These are phyloP conservation scores for Colaptes auratus DNA, from an alignment of 2,113 vertebrate genomes.

Conservation along the genomic window DNA sequence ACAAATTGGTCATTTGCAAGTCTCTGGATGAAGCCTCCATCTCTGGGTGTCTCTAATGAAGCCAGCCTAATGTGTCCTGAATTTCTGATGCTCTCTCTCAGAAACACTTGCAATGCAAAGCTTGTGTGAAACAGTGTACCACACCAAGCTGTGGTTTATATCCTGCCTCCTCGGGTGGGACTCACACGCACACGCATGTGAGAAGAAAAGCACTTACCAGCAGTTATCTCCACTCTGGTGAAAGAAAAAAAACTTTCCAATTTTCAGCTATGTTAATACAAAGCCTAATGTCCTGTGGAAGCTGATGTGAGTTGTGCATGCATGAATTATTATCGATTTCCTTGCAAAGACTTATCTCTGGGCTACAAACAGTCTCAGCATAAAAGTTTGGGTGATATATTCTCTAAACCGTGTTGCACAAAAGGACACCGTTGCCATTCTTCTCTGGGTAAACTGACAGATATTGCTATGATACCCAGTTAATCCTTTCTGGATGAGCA, in stretches of 20 bases:
- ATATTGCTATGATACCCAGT: conserved; percentile 45
- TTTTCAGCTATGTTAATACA: conserved; percentile 62
- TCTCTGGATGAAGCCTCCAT: neutral
- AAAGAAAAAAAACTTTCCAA: conserved; percentile 59
- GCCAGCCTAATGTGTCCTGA: conserved; percentile 9
- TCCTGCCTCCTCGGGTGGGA: neutral
- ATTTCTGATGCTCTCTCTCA: conserved; percentile 8
- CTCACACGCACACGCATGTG: neutral
- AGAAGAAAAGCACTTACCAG: neutral
- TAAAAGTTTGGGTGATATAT: conserved; percentile 62
- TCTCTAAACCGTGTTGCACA: conserved; percentile 46
- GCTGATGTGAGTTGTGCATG: conserved; percentile 31
- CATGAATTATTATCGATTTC: conserved; percentile 71
- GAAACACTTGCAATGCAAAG: neutral
- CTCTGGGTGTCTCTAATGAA: neutral
- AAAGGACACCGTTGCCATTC: conserved; percentile 51
- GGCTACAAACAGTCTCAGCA: conserved; percentile 27
- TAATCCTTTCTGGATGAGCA: conserved; percentile 64
- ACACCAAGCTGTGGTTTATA: neutral
- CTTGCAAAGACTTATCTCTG: conserved; percentile 67
- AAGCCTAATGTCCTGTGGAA: conserved; percentile 67
- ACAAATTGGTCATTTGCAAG: conserved; percentile 36
- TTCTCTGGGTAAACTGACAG: conserved; percentile 13
- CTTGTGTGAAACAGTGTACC: neutral
- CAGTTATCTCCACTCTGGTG: conserved; percentile 40